Percentiles rank a stretch among this genome's conserved stretches.
Evolutionary conservation across 2,113 vertebrate species (phyloP).

Genomic region (Trinectes maculatus): DNA sequence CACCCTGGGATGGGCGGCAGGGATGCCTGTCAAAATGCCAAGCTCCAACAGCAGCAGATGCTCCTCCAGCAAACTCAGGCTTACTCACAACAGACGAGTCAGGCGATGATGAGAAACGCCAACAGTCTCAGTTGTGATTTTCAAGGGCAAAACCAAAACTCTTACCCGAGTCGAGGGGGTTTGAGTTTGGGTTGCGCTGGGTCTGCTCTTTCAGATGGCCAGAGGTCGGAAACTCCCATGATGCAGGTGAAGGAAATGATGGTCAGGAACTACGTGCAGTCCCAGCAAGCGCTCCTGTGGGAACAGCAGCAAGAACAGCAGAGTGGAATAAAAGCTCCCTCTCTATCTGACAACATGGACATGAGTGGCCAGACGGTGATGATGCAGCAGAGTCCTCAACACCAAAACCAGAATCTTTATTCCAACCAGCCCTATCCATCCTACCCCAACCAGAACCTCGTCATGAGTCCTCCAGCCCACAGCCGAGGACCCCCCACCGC

Average conservation of each 20-base stretch:
- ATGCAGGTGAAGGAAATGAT: constrained; percentile 93
- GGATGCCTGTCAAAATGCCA: constrained; percentile 84
- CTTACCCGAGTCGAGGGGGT: constrained; percentile 68
- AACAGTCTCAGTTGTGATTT: constrained; percentile 77
- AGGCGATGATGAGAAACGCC: constrained; percentile 68
- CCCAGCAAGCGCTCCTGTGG: constrained; percentile 95
- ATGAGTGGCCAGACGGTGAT: constrained; percentile 73
- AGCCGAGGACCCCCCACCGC: constrained; percentile 60
- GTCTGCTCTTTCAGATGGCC: constrained; percentile 62
- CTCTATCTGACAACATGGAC: constrained; percentile 74
- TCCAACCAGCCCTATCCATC: constrained; percentile 65
- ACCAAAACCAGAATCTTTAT: constrained; percentile 79
- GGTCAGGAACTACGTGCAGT: constrained; percentile 93
- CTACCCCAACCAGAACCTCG: constrained; percentile 80
- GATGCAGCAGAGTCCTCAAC: constrained; percentile 80
- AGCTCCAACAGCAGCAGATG: constrained; percentile 71
- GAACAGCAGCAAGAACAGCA: constrained; percentile 83
- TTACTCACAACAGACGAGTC: constrained; percentile 72
- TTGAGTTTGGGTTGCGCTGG: constrained; percentile 75
- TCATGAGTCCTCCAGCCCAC: constrained; percentile 73
- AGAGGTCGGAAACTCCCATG: constrained; percentile 84
- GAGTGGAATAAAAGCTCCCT: constrained; percentile 63
- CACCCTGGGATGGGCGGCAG: constrained; percentile 77
- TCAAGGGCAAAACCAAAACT: constrained; percentile 71
- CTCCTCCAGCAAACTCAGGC: constrained; percentile 69